Conservation (phyloP, 92 coral and sea anemone genomes). For the Blastomussa wellsi region DNA sequence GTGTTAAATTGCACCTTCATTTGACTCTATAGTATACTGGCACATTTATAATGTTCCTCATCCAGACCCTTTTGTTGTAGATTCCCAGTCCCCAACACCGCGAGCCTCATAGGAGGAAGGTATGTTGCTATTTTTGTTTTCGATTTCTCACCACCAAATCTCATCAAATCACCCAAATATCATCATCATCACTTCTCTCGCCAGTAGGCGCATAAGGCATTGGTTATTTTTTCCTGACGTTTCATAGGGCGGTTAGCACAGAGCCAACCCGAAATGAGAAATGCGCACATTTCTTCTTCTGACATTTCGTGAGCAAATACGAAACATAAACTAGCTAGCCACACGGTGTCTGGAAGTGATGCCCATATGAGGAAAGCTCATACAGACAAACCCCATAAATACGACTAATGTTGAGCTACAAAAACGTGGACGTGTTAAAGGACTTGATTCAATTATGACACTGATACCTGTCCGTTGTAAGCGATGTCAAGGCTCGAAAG, state of each 20-base stretch:
- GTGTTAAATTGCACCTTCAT: neutral
- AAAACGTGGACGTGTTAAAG: neutral
- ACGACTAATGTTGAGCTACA: neutral
- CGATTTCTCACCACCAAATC: neutral
- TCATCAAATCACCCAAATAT: too few species aligned
- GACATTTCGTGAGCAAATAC: neutral
- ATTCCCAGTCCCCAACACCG: slow-evolving; percentile 64
- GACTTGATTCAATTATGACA: neutral
- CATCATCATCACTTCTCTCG: too few species aligned
- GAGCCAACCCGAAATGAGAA: neutral
- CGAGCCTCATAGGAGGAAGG: slow-evolving; percentile 67
- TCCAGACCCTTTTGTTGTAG: slow-evolving; percentile 52
- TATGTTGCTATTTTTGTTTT: slow-evolving; percentile 28
- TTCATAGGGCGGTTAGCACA: neutral
- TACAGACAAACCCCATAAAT: neutral
- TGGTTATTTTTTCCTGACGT: too few species aligned
- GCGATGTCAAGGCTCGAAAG: neutral
- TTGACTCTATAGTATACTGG: slow-evolving; percentile 9
- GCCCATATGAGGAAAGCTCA: neutral
- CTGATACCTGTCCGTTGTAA: neutral
- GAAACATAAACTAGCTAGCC: neutral
- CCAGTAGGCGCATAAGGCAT: too few species aligned
- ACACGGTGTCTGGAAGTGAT: neutral
- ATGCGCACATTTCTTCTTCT: neutral
- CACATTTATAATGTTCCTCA: slow-evolving; percentile 8